Conservation (phyloP, 1,140 invertebrate genomes). For the Brachionus sp. region DNA sequence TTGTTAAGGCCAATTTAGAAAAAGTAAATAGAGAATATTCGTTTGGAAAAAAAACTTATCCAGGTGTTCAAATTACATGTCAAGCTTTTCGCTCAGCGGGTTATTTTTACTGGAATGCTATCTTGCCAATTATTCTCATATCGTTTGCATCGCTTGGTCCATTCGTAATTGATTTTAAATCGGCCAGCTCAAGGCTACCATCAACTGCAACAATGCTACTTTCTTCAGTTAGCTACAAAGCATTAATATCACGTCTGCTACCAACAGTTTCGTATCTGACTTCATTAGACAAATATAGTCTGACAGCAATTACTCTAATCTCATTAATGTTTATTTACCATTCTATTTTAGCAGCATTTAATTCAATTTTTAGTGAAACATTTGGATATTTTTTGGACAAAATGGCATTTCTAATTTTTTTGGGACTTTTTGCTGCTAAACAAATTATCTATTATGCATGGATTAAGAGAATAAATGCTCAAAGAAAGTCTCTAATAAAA, state of each 20-base stretch:
- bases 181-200: background rate
- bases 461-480: background rate
- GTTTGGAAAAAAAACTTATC: background rate
- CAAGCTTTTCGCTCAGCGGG: slow-evolving; percentile 32
- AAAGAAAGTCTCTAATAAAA: background rate
- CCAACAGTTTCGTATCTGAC: slow-evolving; percentile 42
- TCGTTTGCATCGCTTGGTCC: slow-evolving; percentile 30
- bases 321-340: slow-evolving; percentile 31
- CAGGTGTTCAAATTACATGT: background rate
- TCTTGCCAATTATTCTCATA: slow-evolving; percentile 33
- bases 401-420: slow-evolving; percentile 6
- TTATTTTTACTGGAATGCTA: slow-evolving; percentile 37
- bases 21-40: background rate
- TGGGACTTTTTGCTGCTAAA: background rate
- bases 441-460: background rate
- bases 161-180: slow-evolving; percentile 43
- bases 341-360: slow-evolving; percentile 20
- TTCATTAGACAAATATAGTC: slow-evolving; percentile 33
- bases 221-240: slow-evolving; percentile 17
- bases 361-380: background rate
- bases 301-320: background rate
- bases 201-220: slow-evolving; percentile 44
- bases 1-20: background rate
- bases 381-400: slow-evolving; percentile 30
- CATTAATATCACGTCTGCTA: background rate